Evolutionary conservation across 2,888 invertebrate species (phyloP), one percentile per base, ranked within the genome.

Genomic region (Halocaridina rubra): DNA sequence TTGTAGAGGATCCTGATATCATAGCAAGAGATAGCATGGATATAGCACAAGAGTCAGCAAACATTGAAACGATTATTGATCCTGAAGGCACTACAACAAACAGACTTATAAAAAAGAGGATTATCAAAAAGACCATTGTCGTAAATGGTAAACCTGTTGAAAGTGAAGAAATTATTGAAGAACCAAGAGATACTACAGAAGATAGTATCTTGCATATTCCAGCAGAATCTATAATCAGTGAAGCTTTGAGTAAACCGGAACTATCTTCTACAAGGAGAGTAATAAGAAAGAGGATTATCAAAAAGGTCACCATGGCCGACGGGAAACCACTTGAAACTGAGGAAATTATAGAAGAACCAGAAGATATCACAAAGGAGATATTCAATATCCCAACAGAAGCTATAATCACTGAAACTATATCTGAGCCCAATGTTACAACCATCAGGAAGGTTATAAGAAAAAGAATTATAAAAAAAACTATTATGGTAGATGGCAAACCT

Each of bases 121-220:
- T 84, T 3, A 77, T 82, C 10, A 82, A 53, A 32, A 82, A 77
- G 57, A 82, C 69, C 16, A 29, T 53, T 19, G 64, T 59, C 22
- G 29, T 82, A 53, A 77, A 82, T 82, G 82, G 82, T n/a, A 53
- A 77, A 67, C 82, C 82, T 46, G 53, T 69, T 8, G 82, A 82
- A 77, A 79, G 75, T 22, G 79, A 64, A 22, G 75, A 74, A 29
- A 39, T 79, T 24, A 67, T 76, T 24, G 67, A 79, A 69, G 46
- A 79, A 29, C 79, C 79, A 29, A 30, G 69, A 39, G 79, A 79
- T 19, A 19, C 53, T 27, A 67, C 67, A 53, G 67, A 79, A 19
- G 64, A 79, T 46, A 67, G 67, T 30, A 13, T 76, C 13, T 4
- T 19, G 22, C 30, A 76, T 19, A 32, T 59, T 27, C 30, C 79